These are phyloP conservation scores for Sarcophaga rosellei DNA, from an alignment of 2,888 invertebrate genomes.

Conservation along the genomic window DNA sequence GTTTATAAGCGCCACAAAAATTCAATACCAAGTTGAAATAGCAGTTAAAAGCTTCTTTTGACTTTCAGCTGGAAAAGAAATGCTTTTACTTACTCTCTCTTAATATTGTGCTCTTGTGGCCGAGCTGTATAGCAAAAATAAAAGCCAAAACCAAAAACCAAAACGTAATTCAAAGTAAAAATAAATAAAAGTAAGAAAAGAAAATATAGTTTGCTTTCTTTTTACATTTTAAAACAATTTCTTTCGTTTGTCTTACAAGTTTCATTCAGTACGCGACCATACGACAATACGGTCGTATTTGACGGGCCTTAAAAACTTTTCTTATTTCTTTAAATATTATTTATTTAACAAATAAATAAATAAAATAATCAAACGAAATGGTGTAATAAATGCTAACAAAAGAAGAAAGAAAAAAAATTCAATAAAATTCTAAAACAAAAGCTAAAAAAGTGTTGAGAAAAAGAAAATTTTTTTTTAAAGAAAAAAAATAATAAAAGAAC, in stretches of 20 bases:
- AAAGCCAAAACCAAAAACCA: constrained; percentile 58
- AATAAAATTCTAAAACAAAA: constrained; percentile 22
- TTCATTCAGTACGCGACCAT: constrained; percentile 79
- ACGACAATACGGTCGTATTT: constrained; percentile 75
- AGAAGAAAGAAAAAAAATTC: constrained; percentile 31
- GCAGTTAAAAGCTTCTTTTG: constrained; percentile 36
- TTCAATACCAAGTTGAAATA: constrained; percentile 3
- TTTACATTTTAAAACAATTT: constrained; percentile 75
- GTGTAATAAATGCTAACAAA: constrained; percentile 45
- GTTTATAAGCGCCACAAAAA: constrained; percentile 33
- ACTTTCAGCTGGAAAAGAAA: constrained; percentile 60
- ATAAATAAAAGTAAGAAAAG: constrained; percentile 9
- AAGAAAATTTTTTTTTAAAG: constrained; percentile 28
- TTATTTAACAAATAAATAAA: constrained; percentile 35
- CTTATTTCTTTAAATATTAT: constrained; percentile 4
- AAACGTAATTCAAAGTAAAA: constrained; percentile 67
- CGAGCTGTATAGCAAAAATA: constrained; percentile 28
- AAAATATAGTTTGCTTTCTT: constrained; percentile 75
- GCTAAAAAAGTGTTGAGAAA: constrained; percentile 21
- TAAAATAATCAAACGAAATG: constrained; percentile 40
- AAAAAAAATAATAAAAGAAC: constrained; percentile 35
- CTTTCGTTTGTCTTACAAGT: constrained; percentile 75
- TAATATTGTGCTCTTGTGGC: not conserved
- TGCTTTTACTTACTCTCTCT: constrained; percentile 41
- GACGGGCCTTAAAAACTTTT: constrained; percentile 62